Percentiles rank a stretch among this genome's conserved stretches.
phyloP scores from a whole-genome alignment of 92 coral and sea anemone genomes.

The Epizoanthus ramosus region DNA sequence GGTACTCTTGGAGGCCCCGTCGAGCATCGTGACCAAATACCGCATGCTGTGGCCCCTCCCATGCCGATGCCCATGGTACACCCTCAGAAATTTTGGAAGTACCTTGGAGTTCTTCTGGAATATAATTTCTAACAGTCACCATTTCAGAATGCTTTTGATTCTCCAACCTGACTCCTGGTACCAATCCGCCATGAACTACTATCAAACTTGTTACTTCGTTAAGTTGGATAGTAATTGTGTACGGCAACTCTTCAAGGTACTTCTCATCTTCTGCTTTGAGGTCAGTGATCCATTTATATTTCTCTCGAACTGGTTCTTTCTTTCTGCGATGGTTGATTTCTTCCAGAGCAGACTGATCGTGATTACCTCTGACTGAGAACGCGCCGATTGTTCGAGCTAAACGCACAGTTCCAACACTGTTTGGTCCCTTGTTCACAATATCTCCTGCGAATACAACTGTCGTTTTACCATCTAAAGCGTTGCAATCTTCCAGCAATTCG shows the following conservation, averaged over 20 bases:
- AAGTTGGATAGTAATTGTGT: slow-evolving; percentile 64
- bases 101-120: slow-evolving; percentile 62
- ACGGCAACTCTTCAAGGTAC: slow-evolving; percentile 67
- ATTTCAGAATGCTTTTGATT: slow-evolving; percentile 68
- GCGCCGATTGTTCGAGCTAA: slow-evolving; percentile 71
- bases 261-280: slow-evolving; percentile 61
- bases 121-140: slow-evolving; percentile 72
- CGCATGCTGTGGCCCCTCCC: slow-evolving; percentile 76
- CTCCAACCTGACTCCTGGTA: slow-evolving; percentile 65
- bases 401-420: slow-evolving; percentile 59
- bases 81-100: slow-evolving; percentile 54
- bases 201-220: slow-evolving; percentile 48
- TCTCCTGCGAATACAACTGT: slow-evolving; percentile 67
- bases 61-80: slow-evolving; percentile 70
- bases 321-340: slow-evolving; percentile 49
- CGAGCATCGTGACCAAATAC: slow-evolving; percentile 86
- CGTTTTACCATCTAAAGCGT: slow-evolving; percentile 38
- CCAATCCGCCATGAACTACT: slow-evolving; percentile 77
- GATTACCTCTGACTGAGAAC: slow-evolving; percentile 73
- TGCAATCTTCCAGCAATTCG: slow-evolving; percentile 58
- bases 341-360: slow-evolving; percentile 67
- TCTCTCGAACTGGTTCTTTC: slow-evolving; percentile 60
- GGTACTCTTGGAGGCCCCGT: slow-evolving; percentile 66
- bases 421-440: slow-evolving; percentile 78
- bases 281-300: slow-evolving; percentile 53